These are phyloP conservation scores for Drosophila trichaetosa DNA, from an alignment of 2,888 invertebrate species.

Conservation along the genomic window DNA sequence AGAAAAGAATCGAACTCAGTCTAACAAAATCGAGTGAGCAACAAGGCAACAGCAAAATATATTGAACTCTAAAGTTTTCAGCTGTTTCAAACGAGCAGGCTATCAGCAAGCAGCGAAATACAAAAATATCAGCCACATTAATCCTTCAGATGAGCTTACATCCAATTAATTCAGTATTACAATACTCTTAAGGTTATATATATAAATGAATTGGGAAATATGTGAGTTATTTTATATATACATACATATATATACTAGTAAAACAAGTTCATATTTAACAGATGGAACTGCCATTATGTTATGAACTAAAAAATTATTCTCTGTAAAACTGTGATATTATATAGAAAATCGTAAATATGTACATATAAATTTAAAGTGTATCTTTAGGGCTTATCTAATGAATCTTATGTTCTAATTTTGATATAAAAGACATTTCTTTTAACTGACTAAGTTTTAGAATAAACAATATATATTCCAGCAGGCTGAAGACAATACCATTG, in stretches of 20 bases:
- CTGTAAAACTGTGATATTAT: too few relatives aligned
- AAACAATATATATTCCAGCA: neutral
- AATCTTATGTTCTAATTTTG: neutral
- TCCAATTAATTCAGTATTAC: neutral
- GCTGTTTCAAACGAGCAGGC: slow-evolving; percentile 54
- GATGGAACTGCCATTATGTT: neutral
- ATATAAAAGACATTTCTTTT: neutral
- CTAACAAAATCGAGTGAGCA: slow-evolving; percentile 16
- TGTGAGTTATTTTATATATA: neutral
- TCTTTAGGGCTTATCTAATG: neutral
- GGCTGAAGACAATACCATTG: neutral
- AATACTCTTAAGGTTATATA: neutral
- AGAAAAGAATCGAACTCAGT: slow-evolving; percentile 24
- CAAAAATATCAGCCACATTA: neutral
- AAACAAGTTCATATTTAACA: neutral
- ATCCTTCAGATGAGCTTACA: neutral
- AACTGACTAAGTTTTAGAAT: neutral
- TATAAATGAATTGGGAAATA: neutral
- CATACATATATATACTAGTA: neutral
- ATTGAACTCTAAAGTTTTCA: slow-evolving; percentile 64
- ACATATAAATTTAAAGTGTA: neutral
- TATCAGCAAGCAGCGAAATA: slow-evolving; percentile 27
- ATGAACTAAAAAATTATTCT: neutral
- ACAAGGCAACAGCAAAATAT: slow-evolving; percentile 57
- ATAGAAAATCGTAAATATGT: neutral